phyloP scores from a whole-genome alignment of 2,113 vertebrate species.

The Pituophis catenifer region DNA sequence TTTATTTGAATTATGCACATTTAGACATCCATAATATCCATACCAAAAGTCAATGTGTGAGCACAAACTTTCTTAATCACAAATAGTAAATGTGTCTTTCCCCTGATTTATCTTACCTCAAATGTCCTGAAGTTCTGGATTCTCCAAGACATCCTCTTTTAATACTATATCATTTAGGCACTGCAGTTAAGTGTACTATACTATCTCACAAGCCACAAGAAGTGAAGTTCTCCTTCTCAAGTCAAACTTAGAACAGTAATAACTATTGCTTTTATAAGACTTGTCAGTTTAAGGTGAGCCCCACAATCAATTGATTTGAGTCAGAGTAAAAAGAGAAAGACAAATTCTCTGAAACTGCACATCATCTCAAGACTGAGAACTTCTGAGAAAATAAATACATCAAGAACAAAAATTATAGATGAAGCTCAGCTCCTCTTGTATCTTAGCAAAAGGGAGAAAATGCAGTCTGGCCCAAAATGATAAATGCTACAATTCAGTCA shows the following conservation, averaged over 20 bases:
- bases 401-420: not conserved
- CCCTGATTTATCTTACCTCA: not conserved
- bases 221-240: not conserved
- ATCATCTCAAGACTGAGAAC: not conserved
- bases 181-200: not conserved
- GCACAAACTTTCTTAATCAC: not conserved
- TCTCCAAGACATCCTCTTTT: not conserved
- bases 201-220: not conserved
- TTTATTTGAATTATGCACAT: too few species aligned
- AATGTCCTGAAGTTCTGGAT: not conserved
- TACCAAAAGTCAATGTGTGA: not conserved
- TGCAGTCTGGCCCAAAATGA: not conserved
- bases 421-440: not conserved
- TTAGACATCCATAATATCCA: fast-evolving
- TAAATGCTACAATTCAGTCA: fast-evolving
- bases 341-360: not conserved
- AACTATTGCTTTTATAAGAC: not conserved
- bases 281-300: not conserved
- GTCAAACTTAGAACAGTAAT: not conserved
- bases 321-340: not conserved
- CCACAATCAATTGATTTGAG: not conserved
- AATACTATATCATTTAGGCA: not conserved
- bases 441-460: not conserved
- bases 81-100: not conserved
- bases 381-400: not conserved